Base-by-base conservation (phyloP, 2,113 vertebrate genomes). In the Rhegmatorhina hoffmannsi region DNA sequence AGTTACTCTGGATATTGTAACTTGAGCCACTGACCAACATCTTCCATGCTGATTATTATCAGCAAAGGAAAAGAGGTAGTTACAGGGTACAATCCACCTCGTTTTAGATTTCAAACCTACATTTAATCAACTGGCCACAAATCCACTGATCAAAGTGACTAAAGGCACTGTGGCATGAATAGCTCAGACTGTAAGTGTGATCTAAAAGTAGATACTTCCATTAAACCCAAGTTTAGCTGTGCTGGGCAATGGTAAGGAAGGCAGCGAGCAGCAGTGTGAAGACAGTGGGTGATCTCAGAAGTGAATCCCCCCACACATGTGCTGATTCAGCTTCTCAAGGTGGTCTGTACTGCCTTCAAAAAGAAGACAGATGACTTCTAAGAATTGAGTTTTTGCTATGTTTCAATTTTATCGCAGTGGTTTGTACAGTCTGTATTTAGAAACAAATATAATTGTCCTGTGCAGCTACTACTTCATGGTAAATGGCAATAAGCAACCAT, bases 101-200 rank as follows among this genome's bases (percentile, higher is more conserved):
- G 2, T 12, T 72, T 50, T 16, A 72, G 19, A 50, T 63, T 31
- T 73, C 34, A 80, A 84, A 44, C 19, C 8, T 15, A 44, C 20
- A 74, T 36, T 60, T 11, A 47, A 11, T 34, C 33, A 81, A 5
- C 10, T 12, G 16, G 55, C 23, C 55, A 52, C 58, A 80, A 20
- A 50, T 7, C 11, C 34, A 33, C 43, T 11, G 17, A 29, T 17
- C n/a, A 63, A 40, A 67, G 36, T 3, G 25, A 18, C 23, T 18
- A 15, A 53, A 59, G 18, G 38, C 33, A 44, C 16, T 0, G 0
- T 16, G 23, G 34, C 13, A 23, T 3, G 1, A 55, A 46, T 1
- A 67, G 25, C 33, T 64, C 67, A 38, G 29, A 21, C 20, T 29
- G 2, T 12, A 76, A 49, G 9, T 5, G 11, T 1, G 13, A 23